Evolutionary conservation across 2,797 vertebrate genomes (phyloP).

Genomic region (Dallia pectoralis): DNA sequence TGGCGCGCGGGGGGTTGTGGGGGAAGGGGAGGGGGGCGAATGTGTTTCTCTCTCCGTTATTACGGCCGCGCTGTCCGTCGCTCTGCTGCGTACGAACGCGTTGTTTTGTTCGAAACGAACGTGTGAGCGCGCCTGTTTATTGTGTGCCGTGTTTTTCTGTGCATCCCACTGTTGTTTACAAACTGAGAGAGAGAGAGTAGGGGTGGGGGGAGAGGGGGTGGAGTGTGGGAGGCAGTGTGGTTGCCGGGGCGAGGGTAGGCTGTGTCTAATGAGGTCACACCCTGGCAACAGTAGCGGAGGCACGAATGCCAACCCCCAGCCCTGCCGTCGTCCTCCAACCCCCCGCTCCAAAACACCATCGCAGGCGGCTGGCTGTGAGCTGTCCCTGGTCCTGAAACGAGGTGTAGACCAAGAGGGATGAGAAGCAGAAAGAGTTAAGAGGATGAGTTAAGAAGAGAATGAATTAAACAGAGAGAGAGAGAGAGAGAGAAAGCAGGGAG

Average conservation of each 20-base stretch:
- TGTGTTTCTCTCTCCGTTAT: conserved; percentile 17
- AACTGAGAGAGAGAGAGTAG: conserved; percentile 42
- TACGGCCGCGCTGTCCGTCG: neutral
- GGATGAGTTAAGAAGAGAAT: conserved; percentile 66
- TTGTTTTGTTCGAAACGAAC: neutral
- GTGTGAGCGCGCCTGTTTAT: conserved; percentile 29
- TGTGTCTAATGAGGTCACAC: conserved; percentile 78
- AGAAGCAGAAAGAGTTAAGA: too few species aligned
- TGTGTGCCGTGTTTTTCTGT: conserved; percentile 57
- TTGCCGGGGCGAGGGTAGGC: conserved; percentile 67
- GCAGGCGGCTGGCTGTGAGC: conserved; percentile 59
- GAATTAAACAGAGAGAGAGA: conserved; percentile 59
- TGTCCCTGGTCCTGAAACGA: conserved; percentile 76
- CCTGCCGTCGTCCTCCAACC: conserved; percentile 18
- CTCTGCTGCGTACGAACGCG: neutral
- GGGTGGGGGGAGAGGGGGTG: conserved; percentile 33
- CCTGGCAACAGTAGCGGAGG: conserved; percentile 66
- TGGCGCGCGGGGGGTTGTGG: neutral
- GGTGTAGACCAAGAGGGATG: conserved; percentile 54
- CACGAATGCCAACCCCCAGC: conserved; percentile 58
- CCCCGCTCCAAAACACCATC: conserved; percentile 32
- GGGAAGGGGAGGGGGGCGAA: conserved; percentile 1
- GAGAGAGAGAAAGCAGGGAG: conserved; percentile 48
- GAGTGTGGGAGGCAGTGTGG: conserved; percentile 39
- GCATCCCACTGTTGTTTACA: conserved; percentile 69